Conservation (phyloP, 2,888 invertebrate genomes). For the Pseudococcus viburni region DNA sequence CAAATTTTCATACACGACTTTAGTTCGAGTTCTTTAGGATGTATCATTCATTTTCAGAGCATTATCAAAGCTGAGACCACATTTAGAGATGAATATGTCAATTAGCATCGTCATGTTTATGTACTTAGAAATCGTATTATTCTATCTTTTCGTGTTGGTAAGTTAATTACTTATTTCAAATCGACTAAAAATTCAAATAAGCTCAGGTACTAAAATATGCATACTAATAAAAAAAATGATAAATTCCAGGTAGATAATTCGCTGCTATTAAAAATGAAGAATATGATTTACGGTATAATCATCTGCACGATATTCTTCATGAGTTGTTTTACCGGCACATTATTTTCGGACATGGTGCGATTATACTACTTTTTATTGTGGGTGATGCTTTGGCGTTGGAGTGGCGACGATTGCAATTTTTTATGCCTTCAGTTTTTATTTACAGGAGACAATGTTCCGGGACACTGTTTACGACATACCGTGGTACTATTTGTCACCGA, state of each 20-base stretch:
- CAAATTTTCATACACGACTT: not conserved
- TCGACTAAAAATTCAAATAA: not conserved
- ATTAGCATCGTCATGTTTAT: slow-evolving; percentile 5
- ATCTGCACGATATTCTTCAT: slow-evolving; percentile 9
- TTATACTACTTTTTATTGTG: not conserved
- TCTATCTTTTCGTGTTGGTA: not conserved
- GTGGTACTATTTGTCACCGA: not conserved
- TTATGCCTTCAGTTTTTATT: not conserved
- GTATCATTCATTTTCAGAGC: not conserved
- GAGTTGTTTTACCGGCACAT: not conserved
- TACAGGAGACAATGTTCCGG: not conserved
- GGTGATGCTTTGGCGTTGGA: not conserved
- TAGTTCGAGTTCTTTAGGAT: not conserved
- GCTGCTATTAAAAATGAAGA: not conserved
- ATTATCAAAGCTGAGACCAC: not conserved
- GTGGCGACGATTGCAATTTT: not conserved
- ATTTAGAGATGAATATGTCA: slow-evolving; percentile 10
- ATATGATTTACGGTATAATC: slow-evolving; percentile 2
- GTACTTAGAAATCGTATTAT: not conserved
- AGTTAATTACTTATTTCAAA: not conserved
- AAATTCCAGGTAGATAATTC: not conserved
- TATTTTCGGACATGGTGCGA: slow-evolving; percentile 21
- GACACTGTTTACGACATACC: not conserved
- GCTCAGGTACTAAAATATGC: not conserved
- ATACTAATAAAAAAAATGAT: not conserved